phyloP scores from a whole-genome alignment of 2,797 vertebrate species.

The Etheostoma nigrum region DNA sequence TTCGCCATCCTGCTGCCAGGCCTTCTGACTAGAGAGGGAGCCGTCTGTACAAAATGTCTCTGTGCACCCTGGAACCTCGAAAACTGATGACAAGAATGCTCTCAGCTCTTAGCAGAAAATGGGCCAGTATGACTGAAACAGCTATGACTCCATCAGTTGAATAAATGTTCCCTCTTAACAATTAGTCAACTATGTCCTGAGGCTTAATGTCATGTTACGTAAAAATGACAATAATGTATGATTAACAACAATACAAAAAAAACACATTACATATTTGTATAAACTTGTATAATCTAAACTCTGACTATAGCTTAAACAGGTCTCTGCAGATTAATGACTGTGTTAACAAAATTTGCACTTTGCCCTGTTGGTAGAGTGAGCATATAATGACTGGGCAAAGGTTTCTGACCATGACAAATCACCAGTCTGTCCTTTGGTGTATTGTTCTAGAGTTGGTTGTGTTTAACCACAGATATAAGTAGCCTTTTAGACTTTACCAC shows the following conservation, averaged over 20 bases:
- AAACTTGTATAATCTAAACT: not conserved
- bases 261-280: no score
- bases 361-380: slow-evolving; percentile 35
- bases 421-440: slow-evolving; percentile 3
- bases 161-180: slow-evolving; percentile 1
- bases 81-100: slow-evolving; percentile 15
- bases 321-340: slow-evolving; percentile 23
- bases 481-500: not conserved
- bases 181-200: slow-evolving; percentile 6
- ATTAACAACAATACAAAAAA: slow-evolving; percentile 15
- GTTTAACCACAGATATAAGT: not conserved
- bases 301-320: not conserved
- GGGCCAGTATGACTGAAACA: not conserved
- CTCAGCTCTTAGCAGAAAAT: slow-evolving; percentile 13
- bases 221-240: slow-evolving; percentile 7
- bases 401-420: slow-evolving; percentile 24
- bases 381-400: slow-evolving; percentile 28
- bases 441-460: not conserved
- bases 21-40: slow-evolving; percentile 55
- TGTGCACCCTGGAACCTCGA: slow-evolving; percentile 30
- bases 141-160: not conserved
- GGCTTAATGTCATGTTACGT: not conserved
- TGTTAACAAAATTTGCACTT: slow-evolving; percentile 51
- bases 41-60: slow-evolving; percentile 45
- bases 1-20: slow-evolving; percentile 59